These are phyloP conservation scores for Noctua fimbriata DNA, from an alignment of 2,888 invertebrate genomes.

Conservation along the genomic window DNA sequence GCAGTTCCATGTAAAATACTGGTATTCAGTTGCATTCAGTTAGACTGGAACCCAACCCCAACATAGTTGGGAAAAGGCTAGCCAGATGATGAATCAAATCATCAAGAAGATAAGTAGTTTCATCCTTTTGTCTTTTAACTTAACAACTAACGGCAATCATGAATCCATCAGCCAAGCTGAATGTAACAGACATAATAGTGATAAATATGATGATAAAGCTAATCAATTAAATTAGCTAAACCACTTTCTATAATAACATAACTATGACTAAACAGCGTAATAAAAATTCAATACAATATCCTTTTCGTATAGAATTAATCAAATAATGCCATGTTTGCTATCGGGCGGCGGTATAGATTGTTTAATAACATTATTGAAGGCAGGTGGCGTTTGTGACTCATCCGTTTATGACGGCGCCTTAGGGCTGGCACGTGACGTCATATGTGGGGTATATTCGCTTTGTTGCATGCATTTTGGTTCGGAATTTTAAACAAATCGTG, in stretches of 20 bases:
- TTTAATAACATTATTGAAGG: conserved; percentile 73
- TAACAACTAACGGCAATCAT: background rate
- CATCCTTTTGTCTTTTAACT: background rate
- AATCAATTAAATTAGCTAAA: conserved; percentile 24
- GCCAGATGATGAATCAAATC: background rate
- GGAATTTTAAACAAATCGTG: background rate
- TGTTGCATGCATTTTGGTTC: conserved; percentile 3
- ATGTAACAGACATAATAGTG: background rate
- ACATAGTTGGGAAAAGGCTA: too few relatives aligned
- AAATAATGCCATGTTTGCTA: conserved; percentile 68
- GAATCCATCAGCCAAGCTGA: background rate
- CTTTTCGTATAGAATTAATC: conserved; percentile 66
- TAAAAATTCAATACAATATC: conserved; percentile 64
- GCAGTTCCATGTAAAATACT: too few relatives aligned
- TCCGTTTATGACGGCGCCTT: conserved; percentile 66
- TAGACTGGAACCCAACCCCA: too few relatives aligned
- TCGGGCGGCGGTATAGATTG: conserved; percentile 60
- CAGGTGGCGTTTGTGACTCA: conserved; percentile 76
- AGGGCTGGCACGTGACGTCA: conserved; percentile 54
- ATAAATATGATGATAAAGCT: background rate
- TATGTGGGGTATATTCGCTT: background rate
- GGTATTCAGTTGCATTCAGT: too few relatives aligned
- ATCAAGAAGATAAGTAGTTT: background rate
- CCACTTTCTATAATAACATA: conserved; percentile 45
- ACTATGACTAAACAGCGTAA: conserved; percentile 44